Base-by-base conservation (phyloP, 2,888 invertebrate genomes). In the Lycocerus yunnanus region DNA sequence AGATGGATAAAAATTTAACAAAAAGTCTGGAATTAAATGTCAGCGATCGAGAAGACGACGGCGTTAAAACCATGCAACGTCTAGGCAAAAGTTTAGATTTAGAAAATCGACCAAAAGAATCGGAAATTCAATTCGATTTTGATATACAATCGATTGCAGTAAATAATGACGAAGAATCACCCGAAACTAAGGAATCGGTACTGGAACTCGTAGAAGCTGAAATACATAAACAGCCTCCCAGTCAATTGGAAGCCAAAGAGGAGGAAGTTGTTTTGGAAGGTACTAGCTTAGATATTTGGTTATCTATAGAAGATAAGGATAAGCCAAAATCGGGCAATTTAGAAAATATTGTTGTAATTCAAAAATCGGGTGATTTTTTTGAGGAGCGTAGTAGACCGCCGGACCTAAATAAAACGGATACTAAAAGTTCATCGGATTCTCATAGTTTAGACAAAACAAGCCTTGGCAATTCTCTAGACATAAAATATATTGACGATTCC, bases 21-120 rank as follows among this genome's bases (percentile, higher is more conserved):
- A 93, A 93, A 82, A 93, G 93, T 80, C 88, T 93, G 15, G 93
- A 93, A 82, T 89, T 92, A 80, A 91, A 91, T 82, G 90, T 92
- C 16, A 82, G 82, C 1, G 86, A 84, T 69, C 80, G 78, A 9
- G 81, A 82, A 21, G 81, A 81, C 13, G 81, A 79, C 4, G 81
- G 81, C 20, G 81, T 74, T 58, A 87, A 85, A 79, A 78, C 82
- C 5, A 81, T 87, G 15, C 85, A 85, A 70, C 81, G 88, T 16
- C 80, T 87, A 73, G 88, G 87, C 0, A 87, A 87, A 78, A 87
- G 87, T 79, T 82, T 87, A 65, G 88, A 88, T 81, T 81, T 87
- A 58, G 88, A 87, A 74, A 83, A 83, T 65, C 78, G 83, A 16
- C 81, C 83, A n/a, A 84, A 84, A 58, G 80, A 82, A 43, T 80